These are phyloP conservation scores for Pimephales promelas DNA, from an alignment of 2,113 vertebrate species.

Conservation along the genomic window DNA sequence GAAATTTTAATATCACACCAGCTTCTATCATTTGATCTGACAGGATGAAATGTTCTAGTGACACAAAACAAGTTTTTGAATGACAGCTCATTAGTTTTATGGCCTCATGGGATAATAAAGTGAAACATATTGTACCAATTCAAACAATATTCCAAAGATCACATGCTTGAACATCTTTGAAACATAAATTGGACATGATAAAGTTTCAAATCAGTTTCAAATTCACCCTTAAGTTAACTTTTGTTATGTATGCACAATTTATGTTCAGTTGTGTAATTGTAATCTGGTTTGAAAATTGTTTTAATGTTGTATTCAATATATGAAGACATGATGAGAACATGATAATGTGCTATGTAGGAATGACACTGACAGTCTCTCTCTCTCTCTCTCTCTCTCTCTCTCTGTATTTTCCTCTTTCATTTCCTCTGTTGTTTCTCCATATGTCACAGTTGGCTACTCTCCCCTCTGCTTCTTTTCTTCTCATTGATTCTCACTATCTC, in stretches of 20 bases:
- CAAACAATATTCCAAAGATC: background rate
- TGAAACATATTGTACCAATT: background rate
- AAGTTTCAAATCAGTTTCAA: background rate
- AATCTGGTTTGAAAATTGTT: background rate
- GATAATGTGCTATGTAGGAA: background rate
- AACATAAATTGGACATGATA: background rate
- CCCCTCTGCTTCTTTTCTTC: background rate
- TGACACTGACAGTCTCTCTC: background rate
- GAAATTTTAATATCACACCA: background rate
- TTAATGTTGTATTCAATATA: background rate
- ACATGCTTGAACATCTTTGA: background rate
- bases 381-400: too few species aligned
- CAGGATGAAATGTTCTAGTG: background rate
- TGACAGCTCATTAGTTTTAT: background rate
- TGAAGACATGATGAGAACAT: background rate
- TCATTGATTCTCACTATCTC: background rate
- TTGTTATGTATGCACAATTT: too few species aligned
- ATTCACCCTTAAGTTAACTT: background rate
- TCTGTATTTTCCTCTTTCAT: background rate
- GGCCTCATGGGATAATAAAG: background rate
- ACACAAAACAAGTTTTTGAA: background rate
- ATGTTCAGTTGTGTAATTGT: background rate
- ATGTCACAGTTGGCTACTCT: background rate
- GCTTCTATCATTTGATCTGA: background rate
- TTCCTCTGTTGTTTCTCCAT: slow-evolving; percentile 33